phyloP scores from a whole-genome alignment of 1,140 invertebrate genomes.

The Nasonia giraulti region DNA sequence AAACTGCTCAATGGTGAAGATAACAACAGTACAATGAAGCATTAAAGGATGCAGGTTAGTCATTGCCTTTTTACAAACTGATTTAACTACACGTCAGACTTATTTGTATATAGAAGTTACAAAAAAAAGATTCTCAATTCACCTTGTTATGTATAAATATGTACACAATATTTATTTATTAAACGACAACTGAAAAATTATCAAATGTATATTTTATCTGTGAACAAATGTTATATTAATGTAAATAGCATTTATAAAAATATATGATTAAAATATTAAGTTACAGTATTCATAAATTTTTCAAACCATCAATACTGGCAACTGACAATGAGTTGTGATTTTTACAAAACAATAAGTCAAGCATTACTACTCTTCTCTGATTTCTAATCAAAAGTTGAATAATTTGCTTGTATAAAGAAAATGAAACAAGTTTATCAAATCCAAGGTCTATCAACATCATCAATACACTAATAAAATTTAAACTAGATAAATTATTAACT shows the following conservation, averaged over 20 bases:
- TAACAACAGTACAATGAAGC: conserved; percentile 24
- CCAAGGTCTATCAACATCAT: background rate
- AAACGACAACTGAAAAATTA: conserved; percentile 44
- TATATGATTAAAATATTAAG: conserved; percentile 39
- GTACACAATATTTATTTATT: conserved; percentile 51
- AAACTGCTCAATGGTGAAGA: conserved; percentile 7
- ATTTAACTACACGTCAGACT: conserved; percentile 11
- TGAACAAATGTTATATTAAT: conserved; percentile 50
- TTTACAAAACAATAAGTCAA: background rate
- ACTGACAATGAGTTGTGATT: background rate
- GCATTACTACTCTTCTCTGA: background rate
- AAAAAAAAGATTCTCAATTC: conserved; percentile 29
- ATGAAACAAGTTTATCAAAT: background rate
- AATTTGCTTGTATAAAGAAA: background rate
- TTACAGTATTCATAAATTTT: background rate
- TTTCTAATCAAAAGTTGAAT: background rate
- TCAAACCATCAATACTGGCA: background rate
- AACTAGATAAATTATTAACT: conserved; percentile 22
- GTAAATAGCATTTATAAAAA: conserved; percentile 52
- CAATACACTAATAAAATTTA: background rate
- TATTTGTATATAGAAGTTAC: conserved; percentile 48
- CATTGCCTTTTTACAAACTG: conserved; percentile 32
- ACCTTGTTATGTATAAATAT: conserved; percentile 53
- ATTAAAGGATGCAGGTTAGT: conserved; percentile 31
- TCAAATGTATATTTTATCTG: conserved; percentile 48